Evolutionary conservation across 2,888 invertebrate genomes (phyloP).

Genomic region (Drosophila merina): DNA sequence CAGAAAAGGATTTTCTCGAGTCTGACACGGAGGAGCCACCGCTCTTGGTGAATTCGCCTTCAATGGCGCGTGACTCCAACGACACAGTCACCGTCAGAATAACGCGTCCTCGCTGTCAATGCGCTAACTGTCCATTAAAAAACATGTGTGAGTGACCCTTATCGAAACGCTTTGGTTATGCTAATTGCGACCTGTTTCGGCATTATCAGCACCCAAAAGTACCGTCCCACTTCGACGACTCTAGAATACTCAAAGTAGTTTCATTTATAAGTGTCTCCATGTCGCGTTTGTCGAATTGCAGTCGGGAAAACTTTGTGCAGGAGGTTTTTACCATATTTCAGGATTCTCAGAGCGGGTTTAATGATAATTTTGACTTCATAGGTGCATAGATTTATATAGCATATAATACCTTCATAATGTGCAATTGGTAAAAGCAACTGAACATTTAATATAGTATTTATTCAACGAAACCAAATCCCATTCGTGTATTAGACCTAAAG

Average conservation of each 20-base stretch:
- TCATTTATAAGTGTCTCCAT: slow-evolving; percentile 33
- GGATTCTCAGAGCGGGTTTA: slow-evolving; percentile 61
- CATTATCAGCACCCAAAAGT: slow-evolving; percentile 9
- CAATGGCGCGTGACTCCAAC: slow-evolving; percentile 38
- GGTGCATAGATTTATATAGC: slow-evolving; percentile 46
- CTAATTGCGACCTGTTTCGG: slow-evolving; percentile 51
- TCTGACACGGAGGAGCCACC: slow-evolving; percentile 45
- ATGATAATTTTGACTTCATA: slow-evolving; percentile 76
- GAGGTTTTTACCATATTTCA: slow-evolving; percentile 65
- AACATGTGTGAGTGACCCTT: slow-evolving; percentile 81
- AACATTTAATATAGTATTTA: background rate
- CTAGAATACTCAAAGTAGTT: background rate
- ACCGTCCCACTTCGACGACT: background rate
- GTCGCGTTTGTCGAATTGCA: slow-evolving; percentile 52
- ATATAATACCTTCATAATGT: background rate
- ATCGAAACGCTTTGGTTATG: slow-evolving; percentile 70
- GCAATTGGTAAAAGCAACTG: no score
- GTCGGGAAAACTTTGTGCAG: slow-evolving; percentile 57
- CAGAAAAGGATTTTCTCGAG: slow-evolving; percentile 45
- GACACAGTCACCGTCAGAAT: slow-evolving; percentile 57
- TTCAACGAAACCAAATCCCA: background rate
- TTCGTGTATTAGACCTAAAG: background rate
- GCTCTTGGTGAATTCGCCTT: slow-evolving; percentile 41
- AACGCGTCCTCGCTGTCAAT: slow-evolving; percentile 68
- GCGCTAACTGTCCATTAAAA: slow-evolving; percentile 80